Base-by-base conservation (phyloP, 2,888 invertebrate species). In the Trisateles emortualis region DNA sequence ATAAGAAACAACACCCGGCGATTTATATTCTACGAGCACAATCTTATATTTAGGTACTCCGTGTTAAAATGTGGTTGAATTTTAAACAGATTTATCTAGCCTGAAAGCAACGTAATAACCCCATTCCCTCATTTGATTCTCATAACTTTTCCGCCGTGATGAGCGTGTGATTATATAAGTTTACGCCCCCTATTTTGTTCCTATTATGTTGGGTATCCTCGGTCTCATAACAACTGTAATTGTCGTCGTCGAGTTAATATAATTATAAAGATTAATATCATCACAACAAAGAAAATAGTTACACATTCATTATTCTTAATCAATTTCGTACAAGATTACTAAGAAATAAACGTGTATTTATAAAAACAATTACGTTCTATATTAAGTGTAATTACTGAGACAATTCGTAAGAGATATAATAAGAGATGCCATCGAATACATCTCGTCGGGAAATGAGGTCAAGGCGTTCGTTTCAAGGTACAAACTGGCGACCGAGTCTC, bases 361-460 rank as follows among this genome's bases (percentile, higher is more conserved):
- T 74, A 62, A 79, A 78, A 71, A 77, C 76, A 80, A 81, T 84
- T 80, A 79, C 79, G 76, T 76, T 70, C 65, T 61, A 70, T 55
- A 65, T 76, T 72, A 76, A 76, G 72, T 76, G 78, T 81, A 80
- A 84, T 84, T 84, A 83, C 72, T 72, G 76, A 74, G 78, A 76
- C 84, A 78, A 78, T 78, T 76, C 76, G 76, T 74, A 41, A 67
- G 72, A 64, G 72, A 80, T 78, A 79, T 81, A 81, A 84, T 82
- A 80, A 82, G 77, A 77, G 75, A 74, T 68, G 62, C 77, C 76
- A 79, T 82, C 79, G 81, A 84, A 83, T 78, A 75, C 72, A 79
- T 84, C 82, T 80, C 77, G 68, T 72, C 54, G 53, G 59, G 57
- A 62, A 84, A 83, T 72, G 77, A 73, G 82, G 79, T 80, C 83